A percentile compares a stretch with the other conserved stretches of the same genome.
These are phyloP conservation scores for Drosophila baimaii DNA, from an alignment of 1,140 invertebrate species.

Conservation along the genomic window DNA sequence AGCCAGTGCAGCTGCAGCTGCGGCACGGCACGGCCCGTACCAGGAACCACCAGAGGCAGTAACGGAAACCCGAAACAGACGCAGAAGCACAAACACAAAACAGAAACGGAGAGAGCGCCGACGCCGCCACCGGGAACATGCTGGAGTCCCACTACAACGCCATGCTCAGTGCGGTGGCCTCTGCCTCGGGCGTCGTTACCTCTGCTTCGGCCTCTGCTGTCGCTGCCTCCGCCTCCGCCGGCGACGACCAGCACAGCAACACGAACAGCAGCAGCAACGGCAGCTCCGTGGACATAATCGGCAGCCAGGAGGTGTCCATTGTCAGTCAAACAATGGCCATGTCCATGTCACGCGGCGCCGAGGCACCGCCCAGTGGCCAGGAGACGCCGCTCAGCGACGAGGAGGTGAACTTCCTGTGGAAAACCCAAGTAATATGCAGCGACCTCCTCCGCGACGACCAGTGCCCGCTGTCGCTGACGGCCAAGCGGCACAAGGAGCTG, in stretches of 20 bases:
- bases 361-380: conserved; percentile 7
- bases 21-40: conserved; percentile 4
- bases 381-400: conserved; percentile 3
- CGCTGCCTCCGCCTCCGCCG: conserved; percentile 8
- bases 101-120: neutral
- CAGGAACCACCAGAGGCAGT: conserved; percentile 16
- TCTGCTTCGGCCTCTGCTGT: conserved; percentile 18
- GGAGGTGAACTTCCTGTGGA: conserved; percentile 3
- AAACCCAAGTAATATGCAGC: neutral
- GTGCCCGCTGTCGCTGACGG: conserved; percentile 71
- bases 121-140: conserved; percentile 38
- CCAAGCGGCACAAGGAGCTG: conserved; percentile 72
- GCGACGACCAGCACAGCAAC: conserved; percentile 34
- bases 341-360: neutral
- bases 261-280: conserved; percentile 39
- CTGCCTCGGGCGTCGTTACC: conserved; percentile 13
- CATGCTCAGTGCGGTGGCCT: conserved; percentile 23
- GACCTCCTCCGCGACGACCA: conserved; percentile 20
- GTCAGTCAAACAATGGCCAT: conserved; percentile 8
- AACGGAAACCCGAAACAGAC: too few relatives aligned
- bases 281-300: conserved; percentile 32
- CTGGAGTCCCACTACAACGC: conserved; percentile 62
- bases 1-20: conserved; percentile 9
- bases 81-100: conserved; percentile 11
- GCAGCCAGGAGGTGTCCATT: conserved; percentile 1